Base-by-base conservation (phyloP, 2,797 vertebrate species). In the Prionace glauca region DNA sequence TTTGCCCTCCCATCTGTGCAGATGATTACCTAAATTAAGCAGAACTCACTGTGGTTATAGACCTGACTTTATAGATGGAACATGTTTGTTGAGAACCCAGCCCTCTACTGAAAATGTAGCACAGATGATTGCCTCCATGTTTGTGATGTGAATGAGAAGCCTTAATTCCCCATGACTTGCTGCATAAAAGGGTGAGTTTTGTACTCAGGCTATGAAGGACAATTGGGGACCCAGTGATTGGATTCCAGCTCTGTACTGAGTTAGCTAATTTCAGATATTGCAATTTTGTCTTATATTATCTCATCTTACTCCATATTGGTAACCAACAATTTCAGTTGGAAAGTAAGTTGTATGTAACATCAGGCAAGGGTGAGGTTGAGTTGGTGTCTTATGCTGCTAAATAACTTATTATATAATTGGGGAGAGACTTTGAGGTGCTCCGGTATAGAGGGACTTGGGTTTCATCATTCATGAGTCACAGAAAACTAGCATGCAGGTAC, bases 1-100 rank as follows among this genome's bases (percentile, higher is more conserved):
- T 98, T 98, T 71, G 98, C 98, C 95, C 67, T 96, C 84, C 98
- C 98, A 5, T 98, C 98, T 3, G 98, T 98, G 50, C 98, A 98
- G 96, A 98, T 96, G 94, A 98, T 97, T 41, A 98, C 98, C 98
- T 98, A 96, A 56, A 50, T 91, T 84, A 96, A 7, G 45, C 24
- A 77, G 71, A 95, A 77, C 32, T 56, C 29, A 60, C 29, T 9
- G 45, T 3, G 29, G 45, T 60, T 95, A 95, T 7, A 74, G 65
- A 71, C 41, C 22, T 50, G 93, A 56, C 69, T 45, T 94, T 29
- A 45, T 41, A 72, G 24, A 50, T 1, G 56, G 11, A 72, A 74
- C 24, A 56, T 32, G 56, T 90, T 90, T 62, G 87, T 74, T 94
- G 45, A 74, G 71, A 94, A 74, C 22, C 69, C 26, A 72, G 32